phyloP scores from a whole-genome alignment of 2,113 vertebrate genomes.

The Zosterops hypoxanthus region DNA sequence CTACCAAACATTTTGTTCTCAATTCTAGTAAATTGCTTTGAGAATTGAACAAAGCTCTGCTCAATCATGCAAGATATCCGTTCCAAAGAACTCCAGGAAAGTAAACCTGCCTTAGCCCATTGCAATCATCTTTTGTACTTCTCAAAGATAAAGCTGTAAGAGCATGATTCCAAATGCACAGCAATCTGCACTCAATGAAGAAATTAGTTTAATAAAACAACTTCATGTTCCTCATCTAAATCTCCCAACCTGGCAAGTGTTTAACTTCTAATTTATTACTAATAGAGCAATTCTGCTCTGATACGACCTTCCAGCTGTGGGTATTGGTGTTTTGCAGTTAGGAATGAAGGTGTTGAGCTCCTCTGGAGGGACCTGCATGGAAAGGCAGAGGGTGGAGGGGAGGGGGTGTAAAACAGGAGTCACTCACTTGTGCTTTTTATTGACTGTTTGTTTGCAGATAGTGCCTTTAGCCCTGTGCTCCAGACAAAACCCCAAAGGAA shows the following conservation, averaged over 20 bases:
- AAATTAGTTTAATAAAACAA: neutral
- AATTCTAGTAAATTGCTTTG: slow-evolving; percentile 78
- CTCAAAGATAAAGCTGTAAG: slow-evolving; percentile 15
- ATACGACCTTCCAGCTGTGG: neutral
- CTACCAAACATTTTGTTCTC: slow-evolving; percentile 70
- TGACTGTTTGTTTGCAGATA: neutral
- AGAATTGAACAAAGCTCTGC: slow-evolving; percentile 77
- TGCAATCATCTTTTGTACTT: slow-evolving; percentile 8
- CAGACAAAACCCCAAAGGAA: neutral
- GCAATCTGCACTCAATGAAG: neutral
- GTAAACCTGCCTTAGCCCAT: slow-evolving; percentile 62
- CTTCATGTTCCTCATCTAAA: neutral
- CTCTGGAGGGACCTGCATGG: neutral
- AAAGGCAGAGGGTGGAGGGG: neutral
- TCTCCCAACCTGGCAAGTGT: neutral
- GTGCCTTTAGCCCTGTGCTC: neutral
- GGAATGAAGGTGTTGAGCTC: neutral
- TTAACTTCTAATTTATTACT: neutral
- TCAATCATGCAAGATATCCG: slow-evolving; percentile 75
- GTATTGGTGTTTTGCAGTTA: neutral
- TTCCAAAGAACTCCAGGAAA: slow-evolving; percentile 57
- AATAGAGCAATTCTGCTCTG: neutral
- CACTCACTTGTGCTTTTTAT: neutral
- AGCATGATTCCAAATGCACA: neutral
- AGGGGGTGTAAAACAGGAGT: accelerated